Conservation (phyloP, 2,113 vertebrate species). For the Pavo muticus region DNA sequence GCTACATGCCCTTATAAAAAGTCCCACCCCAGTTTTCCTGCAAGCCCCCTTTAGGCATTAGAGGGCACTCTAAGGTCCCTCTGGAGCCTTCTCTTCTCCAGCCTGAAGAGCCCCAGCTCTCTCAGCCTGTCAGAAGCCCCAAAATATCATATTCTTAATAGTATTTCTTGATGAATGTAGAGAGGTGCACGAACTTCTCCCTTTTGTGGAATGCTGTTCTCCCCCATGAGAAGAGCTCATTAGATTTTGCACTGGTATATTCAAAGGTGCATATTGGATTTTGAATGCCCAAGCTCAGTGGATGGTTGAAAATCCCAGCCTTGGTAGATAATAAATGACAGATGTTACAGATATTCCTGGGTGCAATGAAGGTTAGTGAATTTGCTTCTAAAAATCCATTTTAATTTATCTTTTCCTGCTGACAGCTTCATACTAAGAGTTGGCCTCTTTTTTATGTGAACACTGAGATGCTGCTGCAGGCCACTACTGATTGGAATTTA, state of each 20-base stretch:
- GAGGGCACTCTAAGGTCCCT: no score
- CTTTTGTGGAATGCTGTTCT: not conserved
- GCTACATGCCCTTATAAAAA: no score
- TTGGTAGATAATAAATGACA: not conserved
- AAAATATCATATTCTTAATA: not conserved
- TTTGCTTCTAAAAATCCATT: slow-evolving; percentile 57
- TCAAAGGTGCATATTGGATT: not conserved
- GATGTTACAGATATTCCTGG: not conserved
- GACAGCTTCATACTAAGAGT: slow-evolving; percentile 44
- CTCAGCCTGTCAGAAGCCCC: not conserved
- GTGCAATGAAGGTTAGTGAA: slow-evolving; percentile 38
- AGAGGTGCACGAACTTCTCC: not conserved
- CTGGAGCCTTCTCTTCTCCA: no score
- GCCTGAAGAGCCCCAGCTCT: no score
- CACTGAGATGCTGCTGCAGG: slow-evolving; percentile 64
- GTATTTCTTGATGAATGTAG: not conserved
- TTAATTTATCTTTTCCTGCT: slow-evolving; percentile 60
- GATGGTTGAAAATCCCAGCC: not conserved
- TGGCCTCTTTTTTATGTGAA: slow-evolving; percentile 52
- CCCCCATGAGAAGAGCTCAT: not conserved
- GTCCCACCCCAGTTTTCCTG: no score
- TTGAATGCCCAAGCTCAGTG: not conserved
- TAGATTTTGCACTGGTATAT: not conserved
- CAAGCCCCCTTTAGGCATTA: no score
- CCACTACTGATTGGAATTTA: slow-evolving; percentile 62